Percentiles rank a stretch among this genome's conserved stretches.
These are phyloP conservation scores for Eupleurogrammus muticus DNA, from an alignment of 2,797 vertebrate genomes.

Conservation along the genomic window DNA sequence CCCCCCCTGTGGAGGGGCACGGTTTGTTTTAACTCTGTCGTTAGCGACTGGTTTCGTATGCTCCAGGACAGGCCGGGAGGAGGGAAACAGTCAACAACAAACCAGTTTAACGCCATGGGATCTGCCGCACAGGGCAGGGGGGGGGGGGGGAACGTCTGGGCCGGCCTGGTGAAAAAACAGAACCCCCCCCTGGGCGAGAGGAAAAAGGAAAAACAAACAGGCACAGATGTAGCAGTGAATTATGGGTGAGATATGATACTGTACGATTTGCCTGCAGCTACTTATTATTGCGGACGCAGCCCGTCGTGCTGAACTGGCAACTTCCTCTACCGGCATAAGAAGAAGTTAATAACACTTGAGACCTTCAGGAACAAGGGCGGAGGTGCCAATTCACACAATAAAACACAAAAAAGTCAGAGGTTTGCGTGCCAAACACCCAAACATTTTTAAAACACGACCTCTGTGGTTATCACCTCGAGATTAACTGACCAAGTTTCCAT, in stretches of 20 bases:
- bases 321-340: neutral
- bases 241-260: slow-evolving; percentile 34
- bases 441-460: neutral
- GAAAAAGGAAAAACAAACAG: slow-evolving; percentile 65
- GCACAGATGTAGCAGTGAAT: slow-evolving; percentile 52
- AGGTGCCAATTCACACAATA: neutral
- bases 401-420: too few species aligned
- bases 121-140: neutral
- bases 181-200: slow-evolving; percentile 35
- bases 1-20: neutral
- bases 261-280: slow-evolving; percentile 6
- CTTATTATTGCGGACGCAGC: slow-evolving; percentile 1
- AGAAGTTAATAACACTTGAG: neutral
- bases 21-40: slow-evolving; percentile 15
- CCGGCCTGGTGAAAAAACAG: slow-evolving; percentile 38
- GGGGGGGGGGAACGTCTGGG: slow-evolving; percentile 9
- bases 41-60: too few species aligned
- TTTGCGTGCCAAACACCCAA: too few species aligned
- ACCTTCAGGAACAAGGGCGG: neutral
- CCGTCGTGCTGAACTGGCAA: slow-evolving; percentile 5
- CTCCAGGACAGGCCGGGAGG: slow-evolving; percentile 7
- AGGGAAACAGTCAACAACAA: slow-evolving; percentile 40
- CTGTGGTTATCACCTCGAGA: neutral
- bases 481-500: neutral
- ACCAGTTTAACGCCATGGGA: slow-evolving; percentile 28